Evolutionary conservation across 2,113 vertebrate genomes (phyloP).

Genomic region (Conger conger): DNA sequence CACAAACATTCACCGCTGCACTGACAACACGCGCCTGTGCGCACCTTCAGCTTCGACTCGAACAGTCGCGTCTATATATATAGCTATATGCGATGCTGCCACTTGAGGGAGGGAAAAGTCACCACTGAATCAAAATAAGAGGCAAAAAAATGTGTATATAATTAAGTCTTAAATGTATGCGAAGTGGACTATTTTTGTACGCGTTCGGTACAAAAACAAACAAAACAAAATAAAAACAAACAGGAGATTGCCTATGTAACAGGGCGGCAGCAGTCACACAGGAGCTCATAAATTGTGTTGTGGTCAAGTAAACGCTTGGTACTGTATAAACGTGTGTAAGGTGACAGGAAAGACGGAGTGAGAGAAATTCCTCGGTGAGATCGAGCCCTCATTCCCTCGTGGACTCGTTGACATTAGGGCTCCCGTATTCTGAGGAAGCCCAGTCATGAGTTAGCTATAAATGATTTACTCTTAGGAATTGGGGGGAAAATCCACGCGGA

Average conservation of each 20-base stretch:
- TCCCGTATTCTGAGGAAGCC: slow-evolving; percentile 58
- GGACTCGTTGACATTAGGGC: slow-evolving; percentile 58
- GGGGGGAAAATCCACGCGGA: slow-evolving; percentile 34
- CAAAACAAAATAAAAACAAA: slow-evolving; percentile 63
- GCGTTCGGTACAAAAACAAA: slow-evolving; percentile 62
- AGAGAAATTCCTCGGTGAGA: slow-evolving; percentile 30
- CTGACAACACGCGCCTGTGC: slow-evolving; percentile 59
- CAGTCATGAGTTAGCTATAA: slow-evolving; percentile 38
- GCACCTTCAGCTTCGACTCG: slow-evolving; percentile 43
- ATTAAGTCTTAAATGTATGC: slow-evolving; percentile 41
- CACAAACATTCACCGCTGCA: slow-evolving; percentile 64
- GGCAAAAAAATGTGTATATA: slow-evolving; percentile 43
- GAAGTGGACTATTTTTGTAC: slow-evolving; percentile 62
- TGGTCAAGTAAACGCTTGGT: slow-evolving; percentile 48
- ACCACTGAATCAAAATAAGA: slow-evolving; percentile 15
- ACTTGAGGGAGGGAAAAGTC: slow-evolving; percentile 16
- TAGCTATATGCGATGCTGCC: slow-evolving; percentile 44
- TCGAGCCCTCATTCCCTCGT: slow-evolving; percentile 51
- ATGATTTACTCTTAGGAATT: slow-evolving; percentile 4
- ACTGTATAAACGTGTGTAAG: slow-evolving; percentile 43
- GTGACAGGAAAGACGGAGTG: slow-evolving; percentile 58
- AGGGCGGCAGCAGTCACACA: slow-evolving; percentile 33
- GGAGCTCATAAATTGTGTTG: slow-evolving; percentile 64
- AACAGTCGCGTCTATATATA: slow-evolving; percentile 58
- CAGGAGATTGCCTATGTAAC: slow-evolving; percentile 61